phyloP scores from a whole-genome alignment of 53 echinoderm and acorn worm genomes.

The Stichopus horrens region DNA sequence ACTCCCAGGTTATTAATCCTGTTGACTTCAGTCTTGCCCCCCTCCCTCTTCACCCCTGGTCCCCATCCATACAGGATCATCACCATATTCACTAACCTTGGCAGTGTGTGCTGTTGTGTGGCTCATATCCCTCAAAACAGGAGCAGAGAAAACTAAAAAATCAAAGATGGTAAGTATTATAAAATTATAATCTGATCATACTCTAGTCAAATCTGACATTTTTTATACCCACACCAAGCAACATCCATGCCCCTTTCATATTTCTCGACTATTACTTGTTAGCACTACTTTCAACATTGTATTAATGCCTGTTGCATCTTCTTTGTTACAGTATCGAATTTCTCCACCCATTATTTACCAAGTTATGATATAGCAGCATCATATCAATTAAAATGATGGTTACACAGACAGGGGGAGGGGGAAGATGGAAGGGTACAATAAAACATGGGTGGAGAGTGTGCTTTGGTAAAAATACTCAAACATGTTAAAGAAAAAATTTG shows the following conservation, averaged over 20 bases:
- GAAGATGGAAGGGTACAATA: not conserved
- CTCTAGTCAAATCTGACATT: too few species aligned
- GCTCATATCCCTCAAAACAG: constrained; percentile 69
- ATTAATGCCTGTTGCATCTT: not conserved
- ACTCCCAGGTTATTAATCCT: too few species aligned
- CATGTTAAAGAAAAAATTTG: too few species aligned
- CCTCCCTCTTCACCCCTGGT: not conserved
- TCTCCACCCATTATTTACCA: not conserved
- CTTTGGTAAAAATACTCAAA: not conserved
- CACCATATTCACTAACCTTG: constrained; percentile 59
- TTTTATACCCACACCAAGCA: too few species aligned
- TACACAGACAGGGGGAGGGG: not conserved
- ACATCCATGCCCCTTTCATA: too few species aligned
- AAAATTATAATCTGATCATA: not conserved
- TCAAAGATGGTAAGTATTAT: not conserved
- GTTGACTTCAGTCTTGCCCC: not conserved
- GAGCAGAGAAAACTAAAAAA: constrained; percentile 69
- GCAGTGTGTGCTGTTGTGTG: constrained; percentile 75
- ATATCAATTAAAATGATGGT: not conserved
- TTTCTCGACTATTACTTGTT: not conserved
- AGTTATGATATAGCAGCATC: not conserved
- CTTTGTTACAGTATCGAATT: not conserved
- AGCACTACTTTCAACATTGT: not conserved
- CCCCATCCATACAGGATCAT: not conserved
- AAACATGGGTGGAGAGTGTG: not conserved